Evolutionary conservation across 2,888 invertebrate species (phyloP), one percentile per base, ranked within the genome.

Genomic region (Chrysodeixis includens): DNA sequence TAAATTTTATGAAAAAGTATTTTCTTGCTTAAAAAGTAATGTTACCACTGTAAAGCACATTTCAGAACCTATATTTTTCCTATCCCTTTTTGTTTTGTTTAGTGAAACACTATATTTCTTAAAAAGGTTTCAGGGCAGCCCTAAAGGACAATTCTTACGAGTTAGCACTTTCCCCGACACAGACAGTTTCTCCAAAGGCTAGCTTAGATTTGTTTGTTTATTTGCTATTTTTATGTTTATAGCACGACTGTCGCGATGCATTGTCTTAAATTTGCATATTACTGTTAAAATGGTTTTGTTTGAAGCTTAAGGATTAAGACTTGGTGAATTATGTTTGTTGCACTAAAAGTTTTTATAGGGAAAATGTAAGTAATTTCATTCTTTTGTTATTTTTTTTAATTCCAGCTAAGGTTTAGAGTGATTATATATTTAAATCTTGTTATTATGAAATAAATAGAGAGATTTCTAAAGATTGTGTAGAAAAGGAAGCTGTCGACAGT

Each of bases 121-220:
- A 20, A 49, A 40, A 49, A 20, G 20, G 20, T 8, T 20, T 16
- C 16, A 54, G 56, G 72, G 6, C 87, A 89, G 61, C 90, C 89
- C 89, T 90, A 66, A 52, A 61, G 2, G 60, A 70, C 59, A 62
- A 76, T 80, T 82, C 83, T 80, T 82, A 62, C 83, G 85, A 86
- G 85, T 88, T 87, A 86, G 89, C 88, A 82, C 81, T 88, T 89
- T 90, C 89, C 87, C 82, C 79, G 77, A 79, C 74, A 79, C 76
- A 82, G 74, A 55, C 71, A 73, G 46, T 66, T 52, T 58, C 58
- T 74, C 71, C 78, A 71, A 63, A 79, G 72, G 71, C 78, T 73
- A 72, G 79, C 68, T 76, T 78, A 82, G 86, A 87, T 86, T 86
- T 85, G 84, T 84, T 77, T 82, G 83, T 75, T 79, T 79, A 81